Base-by-base conservation (phyloP, 2,797 vertebrate genomes). In the Coregonus sp. region DNA sequence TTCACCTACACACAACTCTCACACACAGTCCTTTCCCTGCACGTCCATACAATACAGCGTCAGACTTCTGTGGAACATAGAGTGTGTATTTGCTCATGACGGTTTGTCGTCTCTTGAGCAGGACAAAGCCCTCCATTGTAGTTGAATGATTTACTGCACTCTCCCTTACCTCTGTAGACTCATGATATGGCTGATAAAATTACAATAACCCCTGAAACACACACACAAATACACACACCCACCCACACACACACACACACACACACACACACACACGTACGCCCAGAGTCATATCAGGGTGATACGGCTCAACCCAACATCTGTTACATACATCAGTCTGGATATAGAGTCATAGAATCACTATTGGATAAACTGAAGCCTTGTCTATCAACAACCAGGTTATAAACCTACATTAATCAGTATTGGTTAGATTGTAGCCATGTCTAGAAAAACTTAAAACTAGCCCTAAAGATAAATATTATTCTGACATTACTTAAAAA, bases 101-200 rank as follows among this genome's bases (percentile, higher is more conserved):
- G 76, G 78, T 51, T 11, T 47, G 40, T 70, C 66, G 67, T 76
- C 74, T 76, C 47, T 16, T 5, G 47, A 35, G 35, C 65, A 37
- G 54, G 70, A 87, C 87, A 92, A 85, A 84, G 85, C 67, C 0
- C 72, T 79, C 72, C 78, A 83, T 92, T 90, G 82, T 90, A 73
- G 5, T 47, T 47, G 52, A 80, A 65, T 79, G 74, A 85, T 88
- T 91, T 86, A 84, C 75, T 69, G 76, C 81, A 78, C 80, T 72
- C 79, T 78, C 25, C 40, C 79, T 76, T 73, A 68, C 71, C 65
- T 74, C 68, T 80, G 68, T 75, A 80, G 75, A 87, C 84, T 80
- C 72, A 54, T 15, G 35, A 80, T 63, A 74, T 54, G 78, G 80
- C 59, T 67, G 80, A 84, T 90, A 86, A 87, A 87, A 79, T 82